phyloP scores from a whole-genome alignment of 2,888 invertebrate species.

The Oscheius sp. region DNA sequence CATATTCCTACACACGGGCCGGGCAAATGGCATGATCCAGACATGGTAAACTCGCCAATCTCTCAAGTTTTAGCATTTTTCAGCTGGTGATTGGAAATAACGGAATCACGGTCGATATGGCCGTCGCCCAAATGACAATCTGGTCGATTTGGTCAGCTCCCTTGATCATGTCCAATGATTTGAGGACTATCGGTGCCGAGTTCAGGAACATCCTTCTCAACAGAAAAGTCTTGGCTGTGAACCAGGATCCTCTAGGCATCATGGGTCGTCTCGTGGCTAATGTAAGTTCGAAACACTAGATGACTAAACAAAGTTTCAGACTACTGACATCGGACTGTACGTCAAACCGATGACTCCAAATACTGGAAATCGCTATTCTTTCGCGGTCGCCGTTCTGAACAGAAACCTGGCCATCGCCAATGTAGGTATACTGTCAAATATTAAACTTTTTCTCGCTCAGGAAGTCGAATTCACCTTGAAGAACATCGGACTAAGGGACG shows the following conservation, averaged over 20 bases:
- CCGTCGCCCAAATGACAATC: constrained; percentile 67
- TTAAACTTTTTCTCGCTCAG: constrained; percentile 35
- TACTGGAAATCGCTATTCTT: constrained; percentile 53
- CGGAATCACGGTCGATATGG: constrained; percentile 64
- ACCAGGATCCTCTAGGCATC: constrained; percentile 73
- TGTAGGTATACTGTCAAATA: background rate
- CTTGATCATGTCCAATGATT: constrained; percentile 70
- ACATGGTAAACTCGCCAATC: constrained; percentile 74
- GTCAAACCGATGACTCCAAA: constrained; percentile 63
- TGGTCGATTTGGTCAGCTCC: constrained; percentile 73
- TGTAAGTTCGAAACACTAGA: constrained; percentile 44
- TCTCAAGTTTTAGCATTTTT: background rate
- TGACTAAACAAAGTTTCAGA: constrained; percentile 50
- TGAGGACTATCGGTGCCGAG: constrained; percentile 58
- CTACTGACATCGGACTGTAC: constrained; percentile 62
- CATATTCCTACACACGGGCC: constrained; percentile 75
- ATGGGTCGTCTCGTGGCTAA: constrained; percentile 72
- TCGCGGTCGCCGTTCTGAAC: constrained; percentile 68
- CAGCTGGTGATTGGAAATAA: constrained; percentile 69
- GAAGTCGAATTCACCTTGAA: constrained; percentile 54
- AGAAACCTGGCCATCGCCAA: constrained; percentile 40
- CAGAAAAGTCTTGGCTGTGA: constrained; percentile 66
- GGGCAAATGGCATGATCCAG: constrained; percentile 77
- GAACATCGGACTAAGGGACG: constrained; percentile 55
- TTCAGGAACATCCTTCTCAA: constrained; percentile 67